phyloP scores from a whole-genome alignment of 2,797 vertebrate genomes.

The Chloroceryle amazona region DNA sequence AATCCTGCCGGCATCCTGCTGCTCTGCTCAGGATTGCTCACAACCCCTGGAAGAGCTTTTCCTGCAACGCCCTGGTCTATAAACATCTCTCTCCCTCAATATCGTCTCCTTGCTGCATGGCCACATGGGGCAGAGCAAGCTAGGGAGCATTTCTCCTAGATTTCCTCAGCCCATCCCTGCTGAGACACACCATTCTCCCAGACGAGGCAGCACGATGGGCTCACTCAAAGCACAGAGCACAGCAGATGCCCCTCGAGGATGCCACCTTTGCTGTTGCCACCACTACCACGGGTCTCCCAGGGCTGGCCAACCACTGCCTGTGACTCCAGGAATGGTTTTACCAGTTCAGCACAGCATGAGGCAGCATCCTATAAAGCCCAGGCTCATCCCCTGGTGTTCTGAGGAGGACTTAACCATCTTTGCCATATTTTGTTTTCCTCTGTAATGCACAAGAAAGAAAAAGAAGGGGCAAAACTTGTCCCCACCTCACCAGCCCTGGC shows the following conservation, averaged over 20 bases:
- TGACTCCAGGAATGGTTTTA: background rate
- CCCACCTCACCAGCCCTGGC: background rate
- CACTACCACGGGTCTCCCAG: background rate
- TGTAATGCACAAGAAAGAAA: background rate
- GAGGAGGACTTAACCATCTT: background rate
- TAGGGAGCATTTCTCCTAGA: background rate
- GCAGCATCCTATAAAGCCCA: background rate
- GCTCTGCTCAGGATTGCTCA: background rate
- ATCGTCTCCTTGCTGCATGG: background rate
- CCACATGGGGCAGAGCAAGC: background rate
- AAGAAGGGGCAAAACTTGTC: background rate
- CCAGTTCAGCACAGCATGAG: background rate
- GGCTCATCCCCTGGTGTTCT: background rate
- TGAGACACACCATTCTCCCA: fast-evolving
- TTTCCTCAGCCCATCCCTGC: background rate
- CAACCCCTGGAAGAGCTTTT: background rate
- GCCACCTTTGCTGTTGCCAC: background rate
- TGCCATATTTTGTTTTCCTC: background rate
- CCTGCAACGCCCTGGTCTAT: background rate
- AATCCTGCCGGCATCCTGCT: background rate
- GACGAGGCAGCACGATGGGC: fast-evolving
- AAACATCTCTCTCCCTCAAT: background rate
- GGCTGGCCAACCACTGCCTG: background rate
- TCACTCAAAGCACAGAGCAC: fast-evolving
- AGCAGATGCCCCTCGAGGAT: background rate